Conservation (phyloP, 2,113 vertebrate genomes). For the Trogon surrucura region DNA sequence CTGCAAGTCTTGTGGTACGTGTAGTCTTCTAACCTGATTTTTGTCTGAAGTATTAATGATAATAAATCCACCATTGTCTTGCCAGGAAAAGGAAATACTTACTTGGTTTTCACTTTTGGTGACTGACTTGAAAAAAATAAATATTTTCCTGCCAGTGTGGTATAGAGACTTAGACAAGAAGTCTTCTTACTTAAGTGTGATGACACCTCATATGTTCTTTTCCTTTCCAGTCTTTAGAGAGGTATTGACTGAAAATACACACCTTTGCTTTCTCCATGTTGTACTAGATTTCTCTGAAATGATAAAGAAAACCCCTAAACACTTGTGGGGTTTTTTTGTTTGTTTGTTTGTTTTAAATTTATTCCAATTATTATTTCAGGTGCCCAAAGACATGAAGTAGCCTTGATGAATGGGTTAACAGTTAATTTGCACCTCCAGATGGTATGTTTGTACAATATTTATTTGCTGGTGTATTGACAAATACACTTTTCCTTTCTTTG, state of each 20-base stretch:
- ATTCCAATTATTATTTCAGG: constrained; percentile 69
- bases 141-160: constrained; percentile 29
- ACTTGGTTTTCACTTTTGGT: constrained; percentile 55
- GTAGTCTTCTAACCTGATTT: constrained; percentile 22
- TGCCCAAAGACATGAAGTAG: constrained; percentile 79
- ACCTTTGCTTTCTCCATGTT: neutral
- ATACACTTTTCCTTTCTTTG: constrained; percentile 3
- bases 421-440: constrained; percentile 93
- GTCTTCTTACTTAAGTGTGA: constrained; percentile 30
- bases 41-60: constrained; percentile 27
- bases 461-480: constrained; percentile 19
- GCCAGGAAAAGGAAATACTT: constrained; percentile 48
- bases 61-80: constrained; percentile 64
- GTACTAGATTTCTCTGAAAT: neutral
- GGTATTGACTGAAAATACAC: neutral
- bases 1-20: neutral
- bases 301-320: neutral
- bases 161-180: constrained; percentile 19
- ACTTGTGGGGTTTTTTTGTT: too few species aligned
- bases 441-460: constrained; percentile 75
- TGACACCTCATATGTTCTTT: constrained; percentile 40
- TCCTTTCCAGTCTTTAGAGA: constrained; percentile 27
- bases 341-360: neutral
- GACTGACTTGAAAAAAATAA: constrained; percentile 62
- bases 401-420: constrained; percentile 91